Evolutionary conservation across 2,888 invertebrate species (phyloP).

Genomic region (Atrina japonica): DNA sequence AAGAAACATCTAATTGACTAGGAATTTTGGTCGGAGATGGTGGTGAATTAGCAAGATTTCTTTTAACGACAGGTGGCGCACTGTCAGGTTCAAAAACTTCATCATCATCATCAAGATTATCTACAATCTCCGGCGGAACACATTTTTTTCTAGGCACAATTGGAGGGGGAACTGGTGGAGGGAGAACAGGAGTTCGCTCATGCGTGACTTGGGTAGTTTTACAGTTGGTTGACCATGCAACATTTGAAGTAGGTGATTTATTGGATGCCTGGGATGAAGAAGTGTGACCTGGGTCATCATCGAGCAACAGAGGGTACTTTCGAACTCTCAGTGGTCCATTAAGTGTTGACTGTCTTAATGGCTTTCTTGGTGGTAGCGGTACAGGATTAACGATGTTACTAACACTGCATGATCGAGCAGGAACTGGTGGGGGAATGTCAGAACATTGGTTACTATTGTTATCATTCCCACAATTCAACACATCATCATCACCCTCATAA

Average conservation of each 20-base stretch:
- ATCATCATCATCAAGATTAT: constrained; percentile 47
- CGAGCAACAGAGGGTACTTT: constrained; percentile 88
- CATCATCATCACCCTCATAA: constrained; percentile 27
- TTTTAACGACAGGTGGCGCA: constrained; percentile 9
- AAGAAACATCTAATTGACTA: not conserved
- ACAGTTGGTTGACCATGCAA: constrained; percentile 36
- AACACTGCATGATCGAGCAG: constrained; percentile 67
- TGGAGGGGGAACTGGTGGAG: constrained; percentile 63
- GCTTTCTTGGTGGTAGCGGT: constrained; percentile 90
- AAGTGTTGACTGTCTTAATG: constrained; percentile 83
- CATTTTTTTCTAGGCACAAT: constrained; percentile 40
- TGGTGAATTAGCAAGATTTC: constrained; percentile 6
- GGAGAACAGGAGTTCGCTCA: constrained; percentile 58
- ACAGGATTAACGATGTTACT: constrained; percentile 82
- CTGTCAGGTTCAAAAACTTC: constrained; percentile 61
- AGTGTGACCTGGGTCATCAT: constrained; percentile 40
- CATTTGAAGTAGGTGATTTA: constrained; percentile 26
- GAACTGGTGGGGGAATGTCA: constrained; percentile 57
- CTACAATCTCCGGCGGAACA: constrained; percentile 19
- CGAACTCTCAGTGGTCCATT: constrained; percentile 87
- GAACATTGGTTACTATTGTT: constrained; percentile 27
- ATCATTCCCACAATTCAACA: constrained; percentile 24
- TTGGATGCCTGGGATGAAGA: constrained; percentile 20
- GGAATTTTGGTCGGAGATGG: not conserved
- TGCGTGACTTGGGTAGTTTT: constrained; percentile 37